Evolutionary conservation across 2,888 invertebrate species (phyloP).

Genomic region (Ophion obscuratus): DNA sequence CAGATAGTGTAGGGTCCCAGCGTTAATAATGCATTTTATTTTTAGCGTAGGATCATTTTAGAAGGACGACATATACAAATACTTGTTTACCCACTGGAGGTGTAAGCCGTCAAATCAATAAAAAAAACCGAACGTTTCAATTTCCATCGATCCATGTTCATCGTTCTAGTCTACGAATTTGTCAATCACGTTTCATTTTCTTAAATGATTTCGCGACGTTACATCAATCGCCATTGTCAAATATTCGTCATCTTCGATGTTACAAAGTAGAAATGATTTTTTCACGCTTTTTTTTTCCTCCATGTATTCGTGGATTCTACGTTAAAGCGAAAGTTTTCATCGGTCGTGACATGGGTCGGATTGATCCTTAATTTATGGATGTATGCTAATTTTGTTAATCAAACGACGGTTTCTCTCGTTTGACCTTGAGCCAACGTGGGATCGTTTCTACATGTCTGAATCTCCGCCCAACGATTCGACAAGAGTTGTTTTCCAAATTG

Average conservation of each 20-base stretch:
- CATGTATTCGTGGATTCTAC: not conserved
- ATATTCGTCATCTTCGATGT: not conserved
- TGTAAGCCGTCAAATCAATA: too few species aligned
- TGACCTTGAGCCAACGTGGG: slow-evolving; percentile 54
- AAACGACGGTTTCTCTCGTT: slow-evolving; percentile 45
- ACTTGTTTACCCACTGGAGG: too few species aligned
- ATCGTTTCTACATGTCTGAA: slow-evolving; percentile 20
- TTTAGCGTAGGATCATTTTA: too few species aligned
- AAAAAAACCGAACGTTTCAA: too few species aligned
- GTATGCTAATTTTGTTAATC: slow-evolving; percentile 43
- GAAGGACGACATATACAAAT: too few species aligned
- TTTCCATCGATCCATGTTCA: too few species aligned
- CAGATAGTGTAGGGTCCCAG: too few species aligned
- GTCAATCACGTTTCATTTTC: too few species aligned
- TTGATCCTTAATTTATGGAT: slow-evolving; percentile 37
- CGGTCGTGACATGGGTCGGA: slow-evolving; percentile 30
- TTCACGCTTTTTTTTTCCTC: not conserved
- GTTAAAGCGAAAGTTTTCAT: slow-evolving; percentile 42
- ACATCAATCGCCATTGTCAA: too few species aligned
- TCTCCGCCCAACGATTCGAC: not conserved
- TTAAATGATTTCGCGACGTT: not conserved
- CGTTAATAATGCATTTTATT: too few species aligned
- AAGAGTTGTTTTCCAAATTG: slow-evolving; percentile 47
- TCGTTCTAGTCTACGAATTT: too few species aligned
- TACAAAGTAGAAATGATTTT: not conserved